These are phyloP conservation scores for Lasioglossum marginatum DNA, from an alignment of 2,888 invertebrate species.

Conservation along the genomic window DNA sequence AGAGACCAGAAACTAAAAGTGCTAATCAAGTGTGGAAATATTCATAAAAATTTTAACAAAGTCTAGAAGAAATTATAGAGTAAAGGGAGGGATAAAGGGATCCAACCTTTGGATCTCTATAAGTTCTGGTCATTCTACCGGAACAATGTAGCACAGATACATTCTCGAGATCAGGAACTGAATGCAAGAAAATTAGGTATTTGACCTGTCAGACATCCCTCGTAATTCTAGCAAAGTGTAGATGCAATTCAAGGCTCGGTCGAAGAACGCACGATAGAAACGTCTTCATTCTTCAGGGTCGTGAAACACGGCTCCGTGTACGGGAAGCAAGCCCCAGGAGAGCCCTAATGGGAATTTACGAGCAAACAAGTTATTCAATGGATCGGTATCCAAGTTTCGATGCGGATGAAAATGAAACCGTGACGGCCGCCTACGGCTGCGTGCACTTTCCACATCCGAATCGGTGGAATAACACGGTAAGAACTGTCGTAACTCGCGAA, in stretches of 20 bases:
- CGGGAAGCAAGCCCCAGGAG: background rate
- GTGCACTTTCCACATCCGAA: constrained; percentile 60
- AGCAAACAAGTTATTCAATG: background rate
- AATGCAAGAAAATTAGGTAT: background rate
- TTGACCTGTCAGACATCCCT: background rate
- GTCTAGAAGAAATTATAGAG: too few relatives aligned
- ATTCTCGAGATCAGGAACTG: background rate
- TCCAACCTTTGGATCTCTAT: background rate
- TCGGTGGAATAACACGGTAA: constrained; percentile 45
- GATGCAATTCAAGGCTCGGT: background rate
- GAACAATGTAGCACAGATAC: background rate
- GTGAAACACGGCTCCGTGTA: background rate
- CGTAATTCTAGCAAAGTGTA: background rate
- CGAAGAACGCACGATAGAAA: background rate
- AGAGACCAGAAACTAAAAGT: too few relatives aligned
- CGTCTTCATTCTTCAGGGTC: background rate
- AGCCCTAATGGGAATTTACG: background rate
- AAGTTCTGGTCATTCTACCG: too few relatives aligned
- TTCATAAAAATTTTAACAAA: too few relatives aligned
- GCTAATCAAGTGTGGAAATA: too few relatives aligned
- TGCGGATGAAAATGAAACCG: constrained; percentile 66
- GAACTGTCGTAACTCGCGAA: constrained; percentile 40
- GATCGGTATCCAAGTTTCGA: constrained; percentile 12
- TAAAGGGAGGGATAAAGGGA: too few relatives aligned
- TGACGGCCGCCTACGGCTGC: constrained; percentile 36